A percentile compares a stretch with the other conserved stretches of the same genome.
phyloP scores from a whole-genome alignment of 1,140 invertebrate genomes.

The Tetragnatha versicolor region DNA sequence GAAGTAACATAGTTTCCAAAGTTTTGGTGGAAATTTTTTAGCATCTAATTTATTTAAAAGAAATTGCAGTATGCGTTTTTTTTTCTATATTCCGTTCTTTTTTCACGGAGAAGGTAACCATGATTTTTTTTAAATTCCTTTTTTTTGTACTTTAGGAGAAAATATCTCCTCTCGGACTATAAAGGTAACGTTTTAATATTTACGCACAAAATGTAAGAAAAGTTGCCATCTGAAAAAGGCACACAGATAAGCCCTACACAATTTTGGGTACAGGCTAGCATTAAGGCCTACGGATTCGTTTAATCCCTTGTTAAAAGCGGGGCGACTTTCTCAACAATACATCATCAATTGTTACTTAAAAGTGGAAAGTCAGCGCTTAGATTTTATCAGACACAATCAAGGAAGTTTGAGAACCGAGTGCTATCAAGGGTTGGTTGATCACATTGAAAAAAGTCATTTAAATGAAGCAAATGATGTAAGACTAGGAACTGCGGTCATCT shows the following conservation, averaged over 20 bases:
- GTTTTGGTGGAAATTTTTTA: too few species aligned
- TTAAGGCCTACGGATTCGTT: constrained; percentile 34
- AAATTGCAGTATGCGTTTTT: too few species aligned
- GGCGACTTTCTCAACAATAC: constrained; percentile 56
- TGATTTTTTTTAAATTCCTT: constrained; percentile 22
- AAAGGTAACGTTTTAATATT: too few species aligned
- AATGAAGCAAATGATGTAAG: neutral
- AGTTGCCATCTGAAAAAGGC: neutral
- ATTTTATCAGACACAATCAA: constrained; percentile 51
- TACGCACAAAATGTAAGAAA: constrained; percentile 16
- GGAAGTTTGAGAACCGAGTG: constrained; percentile 36
- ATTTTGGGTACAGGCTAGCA: neutral
- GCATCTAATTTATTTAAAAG: too few species aligned
- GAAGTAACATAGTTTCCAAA: too few species aligned
- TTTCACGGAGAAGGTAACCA: neutral
- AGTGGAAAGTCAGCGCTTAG: constrained; percentile 36
- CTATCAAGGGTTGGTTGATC: constrained; percentile 36
- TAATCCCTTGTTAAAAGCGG: constrained; percentile 56
- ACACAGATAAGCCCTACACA: constrained; percentile 1
- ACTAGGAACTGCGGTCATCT: constrained; percentile 1
- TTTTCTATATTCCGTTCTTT: too few species aligned
- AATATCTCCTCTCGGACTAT: too few species aligned
- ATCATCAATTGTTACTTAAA: constrained; percentile 50
- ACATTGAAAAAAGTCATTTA: neutral
- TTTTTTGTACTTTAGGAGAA: constrained; percentile 56